These are phyloP conservation scores for Anodontia alba DNA, from an alignment of 2,888 invertebrate genomes.

Conservation along the genomic window DNA sequence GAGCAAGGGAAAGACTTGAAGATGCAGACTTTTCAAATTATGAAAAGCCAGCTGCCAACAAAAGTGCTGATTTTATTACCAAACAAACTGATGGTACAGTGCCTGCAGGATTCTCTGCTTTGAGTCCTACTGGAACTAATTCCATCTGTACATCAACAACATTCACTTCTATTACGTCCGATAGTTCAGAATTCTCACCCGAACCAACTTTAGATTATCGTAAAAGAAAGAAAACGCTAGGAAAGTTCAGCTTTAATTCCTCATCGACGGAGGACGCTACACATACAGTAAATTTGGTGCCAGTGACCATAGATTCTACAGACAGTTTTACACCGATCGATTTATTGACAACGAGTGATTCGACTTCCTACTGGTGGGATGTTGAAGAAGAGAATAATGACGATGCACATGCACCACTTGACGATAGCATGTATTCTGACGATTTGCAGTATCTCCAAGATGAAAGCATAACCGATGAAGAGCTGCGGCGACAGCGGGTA, in stretches of 20 bases:
- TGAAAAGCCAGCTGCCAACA: background rate
- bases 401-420: background rate
- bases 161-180: conserved; percentile 57
- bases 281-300: conserved; percentile 13
- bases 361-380: conserved; percentile 69
- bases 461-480: conserved; percentile 44
- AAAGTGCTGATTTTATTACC: background rate
- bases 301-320: background rate
- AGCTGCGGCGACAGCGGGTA: conserved; percentile 46
- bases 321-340: conserved; percentile 2
- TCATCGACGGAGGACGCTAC: conserved; percentile 47
- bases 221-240: background rate
- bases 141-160: conserved; percentile 47
- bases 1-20: conserved; percentile 35
- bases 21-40: conserved; percentile 20
- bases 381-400: conserved; percentile 29
- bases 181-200: conserved; percentile 45
- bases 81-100: background rate
- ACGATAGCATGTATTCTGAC: conserved; percentile 16
- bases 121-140: background rate
- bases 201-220: background rate
- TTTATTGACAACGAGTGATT: conserved; percentile 39
- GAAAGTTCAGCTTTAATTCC: conserved; percentile 35
- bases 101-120: background rate
- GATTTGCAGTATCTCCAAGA: conserved; percentile 39